phyloP scores from a whole-genome alignment of 1,140 invertebrate genomes.

The Melanaphis sacchari region DNA sequence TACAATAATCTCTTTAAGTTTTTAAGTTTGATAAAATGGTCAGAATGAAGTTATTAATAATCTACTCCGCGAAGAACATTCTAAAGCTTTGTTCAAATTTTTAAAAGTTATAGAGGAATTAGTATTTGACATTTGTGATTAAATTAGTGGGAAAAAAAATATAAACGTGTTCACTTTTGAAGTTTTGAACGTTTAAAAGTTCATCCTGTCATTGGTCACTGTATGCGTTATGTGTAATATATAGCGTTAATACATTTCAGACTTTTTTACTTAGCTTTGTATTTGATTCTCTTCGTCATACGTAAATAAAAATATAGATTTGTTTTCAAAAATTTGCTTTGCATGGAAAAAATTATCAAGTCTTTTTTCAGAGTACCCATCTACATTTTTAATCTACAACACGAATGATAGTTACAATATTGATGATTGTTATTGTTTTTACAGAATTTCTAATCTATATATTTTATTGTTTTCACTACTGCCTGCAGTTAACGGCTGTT shows the following conservation, averaged over 20 bases:
- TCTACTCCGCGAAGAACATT: neutral
- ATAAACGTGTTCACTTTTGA: neutral
- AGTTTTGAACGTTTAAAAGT: neutral
- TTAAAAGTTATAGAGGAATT: neutral
- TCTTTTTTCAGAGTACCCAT: neutral
- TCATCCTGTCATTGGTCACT: neutral
- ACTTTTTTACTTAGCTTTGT: neutral
- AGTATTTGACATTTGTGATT: neutral
- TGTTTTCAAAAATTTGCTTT: neutral
- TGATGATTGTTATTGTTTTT: neutral
- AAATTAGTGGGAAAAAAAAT: neutral
- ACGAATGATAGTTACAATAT: neutral
- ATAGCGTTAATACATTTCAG: neutral
- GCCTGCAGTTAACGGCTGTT: neutral
- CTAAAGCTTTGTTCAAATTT: neutral
- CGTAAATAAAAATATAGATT: neutral
- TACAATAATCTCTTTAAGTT: neutral
- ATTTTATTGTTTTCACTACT: neutral
- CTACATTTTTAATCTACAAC: neutral
- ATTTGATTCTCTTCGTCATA: neutral
- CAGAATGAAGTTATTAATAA: neutral
- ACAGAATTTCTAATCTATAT: constrained; percentile 1
- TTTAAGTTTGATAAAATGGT: neutral
- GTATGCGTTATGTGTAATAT: neutral
- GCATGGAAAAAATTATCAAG: neutral